Evolutionary conservation across 1,140 invertebrate species (phyloP), one percentile per base, ranked within the genome.

Genomic region (Anastrepha obliqua): DNA sequence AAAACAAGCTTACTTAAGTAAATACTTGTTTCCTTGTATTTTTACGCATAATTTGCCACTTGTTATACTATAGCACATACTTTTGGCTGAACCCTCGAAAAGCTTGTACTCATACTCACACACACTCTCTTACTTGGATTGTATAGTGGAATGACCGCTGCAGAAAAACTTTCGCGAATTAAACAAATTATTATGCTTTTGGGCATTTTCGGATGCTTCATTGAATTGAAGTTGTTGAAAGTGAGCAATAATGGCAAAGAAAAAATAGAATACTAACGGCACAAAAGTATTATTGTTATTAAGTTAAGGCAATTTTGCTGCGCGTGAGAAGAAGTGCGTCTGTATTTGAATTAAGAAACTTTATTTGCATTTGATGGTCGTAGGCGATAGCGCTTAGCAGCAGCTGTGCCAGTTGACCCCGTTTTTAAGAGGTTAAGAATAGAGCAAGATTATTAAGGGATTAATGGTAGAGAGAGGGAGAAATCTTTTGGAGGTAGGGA

Each of bases 141-240:
- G 65, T 11, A 11, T 11, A 3, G 65, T 42, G 20, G 39, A 67
- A 13, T 11, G 29, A 42, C 20, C 29, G 29, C 9, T 39, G 39
- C 39, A 67, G 65, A 2, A 39, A 67, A 67, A 67, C 29, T 67
- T 67, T 67, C 6, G 29, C 9, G 64, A 67, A 67, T 67, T 67
- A 67, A 67, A 67, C 65, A 67, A 67, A 67, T 67, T 42, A 67
- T 67, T 67, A 67, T 67, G 39, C 65, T 67, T 67, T 67, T 0
- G 65, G 64, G 65, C 8, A 67, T 67, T 67, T 67, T 42, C 65
- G 3, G 65, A 20, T 67, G 29, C 65, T 67, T 67, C 65, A 67
- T 67, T 67, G 65, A 67, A 67, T 67, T 67, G 29, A 67, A 67
- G 65, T 42, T 8, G 65, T 13, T 2, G 29, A 67, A 67, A 29